Evolutionary conservation across 1,140 invertebrate genomes (phyloP).

Genomic region (Drosophila parabipectinata): DNA sequence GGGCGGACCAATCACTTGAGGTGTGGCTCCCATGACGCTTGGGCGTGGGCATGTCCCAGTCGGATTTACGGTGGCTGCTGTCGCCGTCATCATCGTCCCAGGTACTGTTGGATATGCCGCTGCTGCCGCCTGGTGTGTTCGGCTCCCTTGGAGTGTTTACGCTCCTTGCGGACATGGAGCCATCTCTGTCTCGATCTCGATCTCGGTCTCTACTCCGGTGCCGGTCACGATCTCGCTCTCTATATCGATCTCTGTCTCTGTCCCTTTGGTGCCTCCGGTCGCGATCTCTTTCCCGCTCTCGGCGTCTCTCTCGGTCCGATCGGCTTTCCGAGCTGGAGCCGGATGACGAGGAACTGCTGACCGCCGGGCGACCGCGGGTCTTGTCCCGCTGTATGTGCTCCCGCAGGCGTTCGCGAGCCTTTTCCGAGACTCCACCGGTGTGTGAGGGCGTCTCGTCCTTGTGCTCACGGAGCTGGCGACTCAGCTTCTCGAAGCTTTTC

Average conservation of each 20-base stretch:
- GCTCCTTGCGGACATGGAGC: slow-evolving; percentile 85
- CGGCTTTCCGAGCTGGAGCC: slow-evolving; percentile 66
- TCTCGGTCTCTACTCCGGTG: slow-evolving; percentile 34
- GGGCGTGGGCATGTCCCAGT: slow-evolving; percentile 97
- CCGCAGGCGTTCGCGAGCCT: slow-evolving; percentile 89
- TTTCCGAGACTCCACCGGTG: slow-evolving; percentile 94
- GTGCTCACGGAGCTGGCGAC: slow-evolving; percentile 90
- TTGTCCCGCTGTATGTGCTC: slow-evolving; percentile 86
- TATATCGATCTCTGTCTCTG: slow-evolving; percentile 25
- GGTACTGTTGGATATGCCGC: slow-evolving; percentile 84
- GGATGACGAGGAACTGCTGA: slow-evolving; percentile 43
- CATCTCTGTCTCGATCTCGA: slow-evolving; percentile 62
- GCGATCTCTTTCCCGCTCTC: slow-evolving; percentile 45
- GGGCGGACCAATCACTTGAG: slow-evolving; percentile 65
- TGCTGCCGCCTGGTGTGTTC: slow-evolving; percentile 87
- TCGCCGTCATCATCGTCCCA: slow-evolving; percentile 91
- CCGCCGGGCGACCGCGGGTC: slow-evolving; percentile 71
- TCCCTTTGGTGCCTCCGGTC: slow-evolving; percentile 46
- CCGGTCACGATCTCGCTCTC: slow-evolving; percentile 25
- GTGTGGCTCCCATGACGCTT: slow-evolving; percentile 86
- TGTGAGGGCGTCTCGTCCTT: slow-evolving; percentile 96
- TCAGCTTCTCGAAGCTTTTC: slow-evolving; percentile 84
- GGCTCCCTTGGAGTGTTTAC: slow-evolving; percentile 91
- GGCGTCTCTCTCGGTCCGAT: slow-evolving; percentile 46
- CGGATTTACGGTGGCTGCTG: slow-evolving; percentile 91